These are phyloP conservation scores for Dasypolia templi DNA, from an alignment of 2,888 invertebrate species.

Conservation along the genomic window DNA sequence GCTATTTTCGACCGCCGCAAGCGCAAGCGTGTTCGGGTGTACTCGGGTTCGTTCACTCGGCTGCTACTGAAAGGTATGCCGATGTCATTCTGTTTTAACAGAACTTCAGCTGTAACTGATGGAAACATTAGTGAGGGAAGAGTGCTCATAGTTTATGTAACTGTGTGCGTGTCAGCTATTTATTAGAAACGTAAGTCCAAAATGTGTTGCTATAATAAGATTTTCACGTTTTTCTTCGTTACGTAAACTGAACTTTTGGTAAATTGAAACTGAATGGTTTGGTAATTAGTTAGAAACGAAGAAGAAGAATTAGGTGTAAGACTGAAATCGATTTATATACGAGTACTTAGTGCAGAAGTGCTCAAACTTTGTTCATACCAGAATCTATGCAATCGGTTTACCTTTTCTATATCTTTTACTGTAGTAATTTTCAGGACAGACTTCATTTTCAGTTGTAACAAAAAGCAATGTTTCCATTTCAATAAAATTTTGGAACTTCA, in stretches of 20 bases:
- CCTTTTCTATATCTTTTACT: not conserved
- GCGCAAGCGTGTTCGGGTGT: slow-evolving; percentile 64
- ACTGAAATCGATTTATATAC: not conserved
- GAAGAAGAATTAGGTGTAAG: not conserved
- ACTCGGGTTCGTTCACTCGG: slow-evolving; percentile 86
- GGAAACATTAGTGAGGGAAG: slow-evolving; percentile 64
- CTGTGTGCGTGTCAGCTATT: slow-evolving; percentile 63
- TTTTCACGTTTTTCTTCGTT: slow-evolving; percentile 44
- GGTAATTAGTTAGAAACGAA: slow-evolving; percentile 22
- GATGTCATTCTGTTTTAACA: slow-evolving; percentile 70
- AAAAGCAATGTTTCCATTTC: not conserved
- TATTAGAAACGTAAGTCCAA: slow-evolving; percentile 55
- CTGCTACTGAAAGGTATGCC: slow-evolving; percentile 69
- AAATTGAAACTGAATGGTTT: slow-evolving; percentile 12
- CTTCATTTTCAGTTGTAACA: not conserved
- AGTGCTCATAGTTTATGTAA: slow-evolving; percentile 62
- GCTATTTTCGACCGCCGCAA: slow-evolving; percentile 84
- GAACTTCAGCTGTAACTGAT: slow-evolving; percentile 68
- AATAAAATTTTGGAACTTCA: not conserved
- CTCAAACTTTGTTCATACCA: not conserved
- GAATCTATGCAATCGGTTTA: not conserved
- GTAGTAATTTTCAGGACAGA: not conserved
- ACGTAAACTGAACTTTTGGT: slow-evolving; percentile 7
- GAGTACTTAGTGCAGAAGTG: not conserved
- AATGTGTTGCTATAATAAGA: slow-evolving; percentile 58